Conservation (phyloP, 2,113 vertebrate species). For the Rhinoptilus africanus region DNA sequence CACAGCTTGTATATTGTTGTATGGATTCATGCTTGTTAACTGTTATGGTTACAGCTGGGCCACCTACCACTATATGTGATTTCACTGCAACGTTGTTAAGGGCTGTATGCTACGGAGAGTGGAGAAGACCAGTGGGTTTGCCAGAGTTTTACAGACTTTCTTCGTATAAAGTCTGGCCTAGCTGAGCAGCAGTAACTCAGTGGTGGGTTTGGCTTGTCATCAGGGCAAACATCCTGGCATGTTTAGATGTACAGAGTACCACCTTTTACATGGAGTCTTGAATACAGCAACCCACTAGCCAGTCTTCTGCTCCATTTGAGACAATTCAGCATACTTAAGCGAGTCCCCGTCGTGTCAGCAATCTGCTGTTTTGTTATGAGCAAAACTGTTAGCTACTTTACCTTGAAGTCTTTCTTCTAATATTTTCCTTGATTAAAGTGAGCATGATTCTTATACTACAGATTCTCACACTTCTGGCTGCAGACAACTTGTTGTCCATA, state of each 20-base stretch:
- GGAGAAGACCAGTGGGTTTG: background rate
- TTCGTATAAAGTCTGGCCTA: background rate
- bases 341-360: conserved; percentile 37
- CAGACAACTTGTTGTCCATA: conserved; percentile 36
- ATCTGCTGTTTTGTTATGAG: conserved; percentile 50
- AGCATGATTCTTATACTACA: background rate
- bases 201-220: conserved; percentile 24
- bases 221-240: background rate
- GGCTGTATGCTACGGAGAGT: background rate
- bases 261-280: background rate
- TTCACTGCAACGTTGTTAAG: background rate
- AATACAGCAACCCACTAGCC: background rate
- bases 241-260: background rate
- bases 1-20: background rate
- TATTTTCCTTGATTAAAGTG: conserved; percentile 35
- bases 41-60: background rate
- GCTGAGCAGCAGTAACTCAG: background rate
- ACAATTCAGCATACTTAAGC: background rate
- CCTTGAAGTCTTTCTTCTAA: conserved; percentile 9
- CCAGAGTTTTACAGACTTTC: background rate
- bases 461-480: conserved; percentile 22
- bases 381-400: conserved; percentile 44
- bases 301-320: conserved; percentile 61
- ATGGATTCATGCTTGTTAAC: background rate
- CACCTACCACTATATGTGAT: background rate